Percentiles rank a stretch among this genome's conserved stretches.
Conservation (phyloP, 1,140 invertebrate genomes). For the Musca domestica region DNA sequence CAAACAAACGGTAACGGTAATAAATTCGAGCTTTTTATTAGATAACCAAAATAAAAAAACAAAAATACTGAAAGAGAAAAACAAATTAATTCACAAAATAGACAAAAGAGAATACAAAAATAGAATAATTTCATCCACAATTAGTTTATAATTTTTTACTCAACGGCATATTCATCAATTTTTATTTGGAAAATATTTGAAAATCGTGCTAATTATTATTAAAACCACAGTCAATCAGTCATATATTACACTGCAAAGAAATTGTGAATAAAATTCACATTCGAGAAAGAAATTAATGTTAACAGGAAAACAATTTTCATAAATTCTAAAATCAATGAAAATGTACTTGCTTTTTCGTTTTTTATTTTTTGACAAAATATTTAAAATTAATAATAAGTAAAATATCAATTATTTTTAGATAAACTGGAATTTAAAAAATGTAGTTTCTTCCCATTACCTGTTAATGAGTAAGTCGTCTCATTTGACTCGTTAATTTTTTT, state of each 20-base stretch:
- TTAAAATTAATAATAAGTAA: too few species aligned
- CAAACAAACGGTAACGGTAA: too few species aligned
- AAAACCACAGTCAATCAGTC: neutral
- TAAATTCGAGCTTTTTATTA: too few species aligned
- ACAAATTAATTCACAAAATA: too few species aligned
- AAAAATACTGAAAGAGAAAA: neutral
- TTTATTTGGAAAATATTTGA: neutral
- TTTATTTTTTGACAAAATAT: neutral
- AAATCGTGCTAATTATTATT: conserved; percentile 1
- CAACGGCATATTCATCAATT: neutral
- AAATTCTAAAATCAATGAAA: conserved; percentile 26
- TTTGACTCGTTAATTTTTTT: too few species aligned
- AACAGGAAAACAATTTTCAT: conserved; percentile 26
- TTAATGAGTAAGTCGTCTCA: too few species aligned
- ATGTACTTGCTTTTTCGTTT: conserved; percentile 8
- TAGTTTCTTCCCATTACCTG: too few species aligned
- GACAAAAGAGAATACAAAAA: too few species aligned
- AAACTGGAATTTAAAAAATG: too few species aligned
- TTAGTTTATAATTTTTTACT: neutral
- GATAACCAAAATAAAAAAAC: too few species aligned
- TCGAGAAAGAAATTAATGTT: conserved; percentile 37
- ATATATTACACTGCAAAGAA: conserved; percentile 14
- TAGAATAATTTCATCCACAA: neutral
- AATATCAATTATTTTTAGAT: too few species aligned
- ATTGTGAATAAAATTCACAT: conserved; percentile 54